Conservation (phyloP, 2,113 vertebrate species). For the Bucco capensis region DNA sequence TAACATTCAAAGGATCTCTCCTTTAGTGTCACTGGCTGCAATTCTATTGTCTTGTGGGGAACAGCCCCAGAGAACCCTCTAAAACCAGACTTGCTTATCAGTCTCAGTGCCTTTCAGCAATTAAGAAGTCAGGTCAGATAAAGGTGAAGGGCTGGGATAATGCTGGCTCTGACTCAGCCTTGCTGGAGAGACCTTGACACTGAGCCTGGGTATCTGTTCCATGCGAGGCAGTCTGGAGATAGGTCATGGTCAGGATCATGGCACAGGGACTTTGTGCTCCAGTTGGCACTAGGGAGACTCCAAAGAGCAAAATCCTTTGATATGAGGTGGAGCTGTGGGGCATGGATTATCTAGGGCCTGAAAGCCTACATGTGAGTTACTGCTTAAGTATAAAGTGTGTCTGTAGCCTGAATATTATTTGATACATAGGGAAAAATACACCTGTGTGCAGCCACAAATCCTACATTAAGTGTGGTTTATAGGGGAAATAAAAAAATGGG, state of each 20-base stretch:
- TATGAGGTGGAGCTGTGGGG: background rate
- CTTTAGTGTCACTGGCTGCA: background rate
- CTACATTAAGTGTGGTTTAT: background rate
- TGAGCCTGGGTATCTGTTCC: background rate
- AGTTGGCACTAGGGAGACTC: background rate
- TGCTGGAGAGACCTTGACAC: accelerated
- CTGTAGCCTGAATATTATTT: background rate
- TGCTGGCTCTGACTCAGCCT: background rate
- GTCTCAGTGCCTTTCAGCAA: background rate
- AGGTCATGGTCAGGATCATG: background rate
- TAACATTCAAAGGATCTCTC: background rate
- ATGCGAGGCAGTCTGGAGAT: background rate
- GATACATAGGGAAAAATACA: background rate
- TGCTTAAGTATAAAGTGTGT: background rate
- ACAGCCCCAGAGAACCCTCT: background rate
- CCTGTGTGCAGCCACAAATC: background rate
- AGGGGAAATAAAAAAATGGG: background rate
- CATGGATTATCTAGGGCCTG: background rate
- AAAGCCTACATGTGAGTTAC: background rate
- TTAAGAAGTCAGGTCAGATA: background rate
- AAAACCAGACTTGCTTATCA: background rate
- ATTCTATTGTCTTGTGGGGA: background rate
- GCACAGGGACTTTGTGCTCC: background rate
- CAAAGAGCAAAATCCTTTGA: background rate
- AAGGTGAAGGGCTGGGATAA: background rate